Evolutionary conservation across 1,140 invertebrate species (phyloP).

Genomic region (Anoplolepis gracilipes): DNA sequence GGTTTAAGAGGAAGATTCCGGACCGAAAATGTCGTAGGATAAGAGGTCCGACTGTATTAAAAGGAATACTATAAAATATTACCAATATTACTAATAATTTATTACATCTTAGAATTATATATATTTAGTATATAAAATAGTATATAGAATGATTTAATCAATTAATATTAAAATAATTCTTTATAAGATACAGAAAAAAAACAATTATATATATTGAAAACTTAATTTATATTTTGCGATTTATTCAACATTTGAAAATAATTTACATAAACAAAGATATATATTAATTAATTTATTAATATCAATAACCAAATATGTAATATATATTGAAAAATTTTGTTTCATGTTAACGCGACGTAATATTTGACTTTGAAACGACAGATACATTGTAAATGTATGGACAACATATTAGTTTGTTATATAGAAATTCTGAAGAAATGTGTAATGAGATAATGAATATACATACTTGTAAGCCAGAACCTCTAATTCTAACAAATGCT

Average conservation of each 20-base stretch:
- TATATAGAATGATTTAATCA: no score
- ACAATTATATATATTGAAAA: no score
- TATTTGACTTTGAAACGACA: not conserved
- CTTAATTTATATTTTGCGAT: no score
- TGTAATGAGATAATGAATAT: not conserved
- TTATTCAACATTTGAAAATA: no score
- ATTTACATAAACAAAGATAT: no score
- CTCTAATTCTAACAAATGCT: constrained; percentile 74
- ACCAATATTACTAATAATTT: not conserved
- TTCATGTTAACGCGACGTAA: not conserved
- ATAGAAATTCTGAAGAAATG: not conserved
- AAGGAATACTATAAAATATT: no score
- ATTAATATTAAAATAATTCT: not conserved
- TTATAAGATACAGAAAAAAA: no score
- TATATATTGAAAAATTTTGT: not conserved
- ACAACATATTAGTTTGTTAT: not conserved
- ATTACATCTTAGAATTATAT: no score
- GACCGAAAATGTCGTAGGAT: no score
- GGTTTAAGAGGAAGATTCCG: no score
- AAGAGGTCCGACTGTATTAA: no score
- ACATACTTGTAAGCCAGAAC: constrained; percentile 75
- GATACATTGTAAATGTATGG: not conserved
- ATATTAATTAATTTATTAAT: not conserved
- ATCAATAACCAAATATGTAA: not conserved
- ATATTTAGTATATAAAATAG: no score